phyloP scores from a whole-genome alignment of 2,888 invertebrate genomes.

The Halocaridina rubra region DNA sequence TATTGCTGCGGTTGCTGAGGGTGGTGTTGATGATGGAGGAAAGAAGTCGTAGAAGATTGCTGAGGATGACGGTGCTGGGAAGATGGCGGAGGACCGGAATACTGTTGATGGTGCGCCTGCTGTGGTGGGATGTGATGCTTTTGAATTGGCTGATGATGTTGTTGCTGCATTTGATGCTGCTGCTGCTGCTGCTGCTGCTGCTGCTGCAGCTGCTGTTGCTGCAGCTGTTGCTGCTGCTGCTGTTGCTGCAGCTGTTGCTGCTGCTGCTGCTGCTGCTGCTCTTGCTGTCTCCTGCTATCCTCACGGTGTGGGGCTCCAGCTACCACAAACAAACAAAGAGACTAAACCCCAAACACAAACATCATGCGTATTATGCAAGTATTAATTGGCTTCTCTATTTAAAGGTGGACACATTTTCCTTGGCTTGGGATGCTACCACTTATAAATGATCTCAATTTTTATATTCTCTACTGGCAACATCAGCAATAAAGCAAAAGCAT shows the following conservation, averaged over 20 bases:
- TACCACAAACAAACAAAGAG: constrained; percentile 46
- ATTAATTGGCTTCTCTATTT: no score
- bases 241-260: constrained; percentile 35
- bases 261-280: constrained; percentile 29
- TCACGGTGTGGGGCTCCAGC: constrained; percentile 50
- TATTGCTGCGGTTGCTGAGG: not conserved
- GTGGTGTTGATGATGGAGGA: constrained; percentile 43
- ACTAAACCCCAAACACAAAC: constrained; percentile 47
- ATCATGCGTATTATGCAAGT: constrained; percentile 20
- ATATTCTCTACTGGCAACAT: not conserved
- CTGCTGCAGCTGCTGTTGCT: constrained; percentile 15
- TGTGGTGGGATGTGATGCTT: not conserved
- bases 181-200: constrained; percentile 29
- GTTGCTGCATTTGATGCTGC: constrained; percentile 37
- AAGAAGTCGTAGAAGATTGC: constrained; percentile 21
- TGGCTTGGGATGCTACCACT: no score
- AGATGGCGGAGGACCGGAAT: constrained; percentile 40
- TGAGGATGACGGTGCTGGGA: constrained; percentile 41
- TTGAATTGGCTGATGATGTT: constrained; percentile 28
- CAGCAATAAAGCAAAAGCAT: constrained; percentile 17
- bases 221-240: constrained; percentile 28
- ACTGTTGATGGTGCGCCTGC: constrained; percentile 40
- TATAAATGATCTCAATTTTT: no score
- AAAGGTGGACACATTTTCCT: no score
- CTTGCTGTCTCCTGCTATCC: constrained; percentile 34